Evolutionary conservation across 2,797 vertebrate genomes (phyloP), one percentile per base, ranked within the genome.

Genomic region (Momotus momota): DNA sequence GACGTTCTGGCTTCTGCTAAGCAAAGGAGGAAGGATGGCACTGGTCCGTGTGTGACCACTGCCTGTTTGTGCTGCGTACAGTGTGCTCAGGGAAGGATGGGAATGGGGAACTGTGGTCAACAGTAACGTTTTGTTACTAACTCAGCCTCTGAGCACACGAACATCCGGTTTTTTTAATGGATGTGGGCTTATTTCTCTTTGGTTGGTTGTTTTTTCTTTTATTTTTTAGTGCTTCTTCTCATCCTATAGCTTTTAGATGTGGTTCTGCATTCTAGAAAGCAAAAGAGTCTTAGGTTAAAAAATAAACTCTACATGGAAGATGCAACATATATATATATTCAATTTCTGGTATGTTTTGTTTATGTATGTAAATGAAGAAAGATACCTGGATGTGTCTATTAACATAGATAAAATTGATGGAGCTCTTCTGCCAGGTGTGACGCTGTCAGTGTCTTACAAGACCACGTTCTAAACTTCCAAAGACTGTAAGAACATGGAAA

Each of bases 11-110:
- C 57, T 48, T 38, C 48, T 4, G 5, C 29, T n/a, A 11, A 58
- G 85, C 0, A 0, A 51, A 26, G 45, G 1, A 12, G 27, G 48
- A 48, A 65, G 57, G 41, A 27, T 18, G 2, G 21, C 1, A 0
- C 19, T 23, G 1, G 14, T 33, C 49, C 33, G 45, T 18, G 86
- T 49, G 54, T 21, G 43, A 51, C n/a, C 57, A 4, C 51, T 62
- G 74, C 60, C 54, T 29, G 8, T 11, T 27, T 15, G 25, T 45
- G 71, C 67, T 43, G 57, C 18, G 4, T 10, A 1, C 41, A 2
- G 7, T 2, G 38, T 27, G 38, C 46, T 17, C 3, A 3, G 25
- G 69, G 38, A 41, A 71, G 17, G 70, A 33, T 40, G 52, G n/a
- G 55, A 51, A 4, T 7, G 46, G 64, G 74, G 33, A 87, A 12